Evolutionary conservation across 2,888 invertebrate genomes (phyloP), one percentile per base, ranked within the genome.

Genomic region (Mimas tiliae): DNA sequence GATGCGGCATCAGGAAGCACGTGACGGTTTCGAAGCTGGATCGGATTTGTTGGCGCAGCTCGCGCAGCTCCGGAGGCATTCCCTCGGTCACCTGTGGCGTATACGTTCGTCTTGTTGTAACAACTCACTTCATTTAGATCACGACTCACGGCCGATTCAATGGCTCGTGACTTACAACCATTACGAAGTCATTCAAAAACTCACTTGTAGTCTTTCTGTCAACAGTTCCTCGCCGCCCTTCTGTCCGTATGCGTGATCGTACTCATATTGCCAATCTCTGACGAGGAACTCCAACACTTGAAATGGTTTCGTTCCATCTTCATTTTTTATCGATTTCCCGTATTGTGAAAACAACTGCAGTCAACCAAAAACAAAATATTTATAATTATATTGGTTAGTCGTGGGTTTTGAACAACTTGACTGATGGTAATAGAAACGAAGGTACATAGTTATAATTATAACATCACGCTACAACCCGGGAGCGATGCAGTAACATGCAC

Each of bases 1-100:
- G 71, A 48, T 71, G 71, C 14, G 71, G 71, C 71, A 71, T 68
- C 6, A 71, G 52, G 58, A 68, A 70, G 47, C 69, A 67, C 4
- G 65, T 66, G 3, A 71, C 62, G 6, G 63, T 70, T 34, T 69
- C 67, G 45, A 69, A 71, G 34, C 66, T 55, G 6, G 68, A 66
- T 0, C 52, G 65, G 34, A 71, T 70, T 42, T 70, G 66, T 16
- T 55, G 11, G 1, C 71, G 58, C 50, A 71, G 38, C 3, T 66
- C 65, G 42, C 58, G 27, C 67, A 69, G 62, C 51, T 69, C 67
- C 9, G 34, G 0, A 0, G 50, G 50, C 58, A 64, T 62, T 0
- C 62, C 45, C 14, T 51, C 27, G 2, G 6, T 45, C 7, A 63
- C 11, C 66, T 65, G 50, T 16, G 21, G 51, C 16, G 14, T 12